Evolutionary conservation across 1,140 invertebrate species (phyloP), one percentile per base, ranked within the genome.

Genomic region (Caenorhabditis latens): DNA sequence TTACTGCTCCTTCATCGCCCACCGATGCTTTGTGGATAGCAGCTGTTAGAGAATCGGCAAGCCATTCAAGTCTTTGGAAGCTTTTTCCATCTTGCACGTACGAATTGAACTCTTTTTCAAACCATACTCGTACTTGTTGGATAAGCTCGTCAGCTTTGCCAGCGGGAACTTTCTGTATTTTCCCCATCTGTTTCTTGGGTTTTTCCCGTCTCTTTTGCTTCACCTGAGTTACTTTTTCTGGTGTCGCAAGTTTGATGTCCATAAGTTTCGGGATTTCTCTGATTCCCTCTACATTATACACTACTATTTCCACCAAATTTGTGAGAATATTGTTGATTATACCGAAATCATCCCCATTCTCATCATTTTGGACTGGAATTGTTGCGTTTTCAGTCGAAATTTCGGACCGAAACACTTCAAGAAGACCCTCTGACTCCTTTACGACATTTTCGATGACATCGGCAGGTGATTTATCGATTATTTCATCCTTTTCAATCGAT

Each of bases 61-160:
- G 21, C 61, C 61, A 63, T 63, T 63, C 61, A 21, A 63, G 61
- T 24, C 61, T 24, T 63, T 63, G 61, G 7, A 63, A 63, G 32
- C 21, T 63, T 14, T 19, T 40, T 24, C 61, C 61, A 7, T 24
- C 21, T 63, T 24, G 8, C 32, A 32, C 7, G 24, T 63, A 63
- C 1, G 21, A 24, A 7, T 63, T 40, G 21, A 32, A 40, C 14
- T 63, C 7, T 4, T 11, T 63, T 8, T 63, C 21, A 40, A 63
- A 40, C 61, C 61, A 63, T 19, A 11, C 21, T 63, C 61, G 24
- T 9, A 63, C 61, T 40, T 63, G 9, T 9, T 11, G 14, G 6
- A 32, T 14, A 7, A 63, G 21, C 24, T 32, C 24, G 32, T 63
- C 61, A 11, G 61, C 21, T 24, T 63, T 63, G 9, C 61, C 61